Evolutionary conservation across 2,888 invertebrate species (phyloP), one percentile per base, ranked within the genome.

Genomic region (Pollenia amentaria): DNA sequence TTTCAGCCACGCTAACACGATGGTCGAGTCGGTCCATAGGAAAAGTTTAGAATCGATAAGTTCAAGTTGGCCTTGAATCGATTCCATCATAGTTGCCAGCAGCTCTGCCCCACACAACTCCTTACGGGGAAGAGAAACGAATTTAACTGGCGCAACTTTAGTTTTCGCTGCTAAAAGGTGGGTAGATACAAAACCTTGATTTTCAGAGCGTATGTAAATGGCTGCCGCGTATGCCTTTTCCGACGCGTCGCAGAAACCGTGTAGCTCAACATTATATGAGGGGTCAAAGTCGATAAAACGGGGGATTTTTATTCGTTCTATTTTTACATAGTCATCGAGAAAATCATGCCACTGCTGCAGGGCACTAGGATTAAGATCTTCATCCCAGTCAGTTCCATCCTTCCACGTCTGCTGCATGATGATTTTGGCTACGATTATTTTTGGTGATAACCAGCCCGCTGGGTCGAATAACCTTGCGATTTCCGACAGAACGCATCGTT

Each of bases 301-400:
- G 8, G 62, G 62, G 8, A 62, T 62, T 11, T 55, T 55, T 3
- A 55, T 18, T 16, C 10, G 8, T 11, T 55, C 6, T 12, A 55
- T 51, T 7, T 51, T 2, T 7, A 38, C 4, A 38, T 60, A 60
- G 38, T 60, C 60, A 60, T 38, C 21, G 0, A 60, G 14, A 14
- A 60, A 60, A n/a, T n/a, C n/a, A n/a, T 60, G 40, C 40, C 29
- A 60, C 14, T 60, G 60, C 12, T 14, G 9, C 14, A 60, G 12
- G 0, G 60, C 40, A 14, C 38, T 38, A 7, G 29, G 14, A 1
- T 38, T 18, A 12, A 60, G 9, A 38, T 60, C n/a, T 14, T 60
- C 60, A 21, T 29, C 60, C 60, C 60, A 60, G 9, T 60, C n/a
- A 7, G 60, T 60, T 16, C 29, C 9, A 42, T 57, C 57, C 29